Percentiles rank a stretch among this genome's conserved stretches.
phyloP scores from a whole-genome alignment of 2,113 vertebrate species.

The Dicrurus megarhynchus region DNA sequence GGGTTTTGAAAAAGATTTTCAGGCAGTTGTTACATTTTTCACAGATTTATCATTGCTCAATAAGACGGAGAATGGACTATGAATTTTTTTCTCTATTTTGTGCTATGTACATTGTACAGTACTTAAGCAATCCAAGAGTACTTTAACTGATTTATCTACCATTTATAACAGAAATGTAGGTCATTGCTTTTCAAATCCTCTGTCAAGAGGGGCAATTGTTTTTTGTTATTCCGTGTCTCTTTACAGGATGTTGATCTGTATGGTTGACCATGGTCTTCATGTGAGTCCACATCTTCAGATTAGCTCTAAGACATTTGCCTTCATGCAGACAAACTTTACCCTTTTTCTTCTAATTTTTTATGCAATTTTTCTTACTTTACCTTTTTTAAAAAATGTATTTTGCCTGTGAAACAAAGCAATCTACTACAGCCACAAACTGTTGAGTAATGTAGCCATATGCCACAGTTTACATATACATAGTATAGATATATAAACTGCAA shows the following conservation, averaged over 20 bases:
- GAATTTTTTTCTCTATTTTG: not conserved
- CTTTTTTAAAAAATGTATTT: not conserved
- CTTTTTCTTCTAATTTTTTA: not conserved
- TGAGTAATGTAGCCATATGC: not conserved
- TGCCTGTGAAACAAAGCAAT: not conserved
- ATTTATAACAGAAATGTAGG: not conserved
- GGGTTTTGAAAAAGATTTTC: not conserved
- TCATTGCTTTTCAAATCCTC: not conserved
- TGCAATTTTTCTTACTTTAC: not conserved
- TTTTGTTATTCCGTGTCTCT: not conserved
- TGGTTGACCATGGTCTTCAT: not conserved
- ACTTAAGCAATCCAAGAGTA: not conserved
- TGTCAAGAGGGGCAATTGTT: not conserved
- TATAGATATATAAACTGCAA: not conserved
- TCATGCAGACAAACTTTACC: not conserved
- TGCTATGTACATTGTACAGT: not conserved
- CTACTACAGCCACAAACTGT: not conserved
- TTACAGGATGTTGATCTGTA: not conserved
- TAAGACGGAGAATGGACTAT: not conserved
- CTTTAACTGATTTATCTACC: not conserved
- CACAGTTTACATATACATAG: not conserved
- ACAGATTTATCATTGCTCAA: not conserved
- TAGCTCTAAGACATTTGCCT: not conserved
- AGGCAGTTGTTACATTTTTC: not conserved
- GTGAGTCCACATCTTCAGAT: not conserved